Conservation (phyloP, 2,113 vertebrate genomes). For the Ophthalmotilapia sp. region DNA sequence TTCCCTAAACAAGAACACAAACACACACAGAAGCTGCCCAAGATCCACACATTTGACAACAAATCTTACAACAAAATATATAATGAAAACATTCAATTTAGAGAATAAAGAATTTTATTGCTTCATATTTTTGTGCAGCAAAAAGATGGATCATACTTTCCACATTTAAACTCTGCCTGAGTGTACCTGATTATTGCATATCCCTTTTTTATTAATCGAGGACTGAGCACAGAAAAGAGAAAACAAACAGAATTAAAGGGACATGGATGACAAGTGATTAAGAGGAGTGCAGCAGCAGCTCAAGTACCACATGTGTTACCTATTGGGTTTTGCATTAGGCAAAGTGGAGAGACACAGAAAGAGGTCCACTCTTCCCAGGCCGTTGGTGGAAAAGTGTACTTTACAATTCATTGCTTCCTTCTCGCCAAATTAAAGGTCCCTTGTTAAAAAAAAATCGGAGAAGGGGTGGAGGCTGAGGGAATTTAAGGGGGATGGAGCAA, state of each 20-base stretch:
- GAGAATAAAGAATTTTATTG: background rate
- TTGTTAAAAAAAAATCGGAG: slow-evolving; percentile 45
- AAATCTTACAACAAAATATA: background rate
- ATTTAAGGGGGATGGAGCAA: slow-evolving; percentile 17
- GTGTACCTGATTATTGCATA: background rate
- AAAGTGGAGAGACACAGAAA: background rate
- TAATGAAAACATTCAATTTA: background rate
- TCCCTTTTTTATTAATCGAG: background rate
- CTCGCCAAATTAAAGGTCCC: slow-evolving; percentile 62
- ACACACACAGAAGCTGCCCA: background rate
- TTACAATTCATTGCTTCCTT: slow-evolving; percentile 66
- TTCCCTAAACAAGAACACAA: background rate
- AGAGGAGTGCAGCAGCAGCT: background rate
- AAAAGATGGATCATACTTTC: background rate
- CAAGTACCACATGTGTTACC: slow-evolving; percentile 46
- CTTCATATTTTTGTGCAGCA: background rate
- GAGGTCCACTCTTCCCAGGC: slow-evolving; percentile 34
- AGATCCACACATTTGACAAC: background rate
- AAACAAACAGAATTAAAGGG: background rate
- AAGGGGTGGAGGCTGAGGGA: background rate
- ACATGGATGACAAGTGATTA: background rate
- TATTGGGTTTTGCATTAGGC: slow-evolving; percentile 8
- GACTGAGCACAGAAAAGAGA: background rate
- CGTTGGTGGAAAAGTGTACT: slow-evolving; percentile 51
- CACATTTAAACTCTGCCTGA: background rate